Evolutionary conservation across 2,888 invertebrate genomes (phyloP).

Genomic region (Cataglyphis altisquamis): DNA sequence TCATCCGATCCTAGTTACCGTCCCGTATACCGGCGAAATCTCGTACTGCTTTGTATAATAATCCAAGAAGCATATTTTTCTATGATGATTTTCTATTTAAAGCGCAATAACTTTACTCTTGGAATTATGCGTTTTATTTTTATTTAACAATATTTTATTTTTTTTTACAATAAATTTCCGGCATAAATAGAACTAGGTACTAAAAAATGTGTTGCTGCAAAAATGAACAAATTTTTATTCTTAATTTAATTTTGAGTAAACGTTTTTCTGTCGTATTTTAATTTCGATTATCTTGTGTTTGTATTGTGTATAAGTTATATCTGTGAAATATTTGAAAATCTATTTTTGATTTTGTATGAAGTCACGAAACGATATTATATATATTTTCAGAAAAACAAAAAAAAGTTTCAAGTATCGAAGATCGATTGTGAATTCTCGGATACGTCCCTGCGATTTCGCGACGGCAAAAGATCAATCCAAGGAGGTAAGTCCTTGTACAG

Average conservation of each 20-base stretch:
- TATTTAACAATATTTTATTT: background rate
- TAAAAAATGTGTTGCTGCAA: background rate
- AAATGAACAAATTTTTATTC: background rate
- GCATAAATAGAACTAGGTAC: background rate
- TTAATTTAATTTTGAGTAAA: background rate
- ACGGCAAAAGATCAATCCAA: slow-evolving; percentile 76
- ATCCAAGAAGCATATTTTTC: background rate
- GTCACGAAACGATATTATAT: background rate
- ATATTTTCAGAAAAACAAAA: background rate
- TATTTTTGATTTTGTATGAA: background rate
- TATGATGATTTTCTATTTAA: background rate
- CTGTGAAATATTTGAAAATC: background rate
- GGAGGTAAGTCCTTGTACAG: slow-evolving; percentile 77
- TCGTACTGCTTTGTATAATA: background rate
- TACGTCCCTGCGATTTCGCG: slow-evolving; percentile 52
- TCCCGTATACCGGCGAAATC: background rate
- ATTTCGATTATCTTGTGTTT: background rate
- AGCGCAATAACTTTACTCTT: background rate
- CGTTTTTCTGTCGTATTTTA: background rate
- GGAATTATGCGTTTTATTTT: background rate
- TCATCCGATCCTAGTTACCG: background rate
- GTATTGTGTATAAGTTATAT: no score
- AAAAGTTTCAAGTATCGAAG: background rate
- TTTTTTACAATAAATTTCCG: background rate
- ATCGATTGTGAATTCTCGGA: slow-evolving; percentile 44